Conservation (phyloP, 2,113 vertebrate species). For the Brienomyrus longianalis region DNA sequence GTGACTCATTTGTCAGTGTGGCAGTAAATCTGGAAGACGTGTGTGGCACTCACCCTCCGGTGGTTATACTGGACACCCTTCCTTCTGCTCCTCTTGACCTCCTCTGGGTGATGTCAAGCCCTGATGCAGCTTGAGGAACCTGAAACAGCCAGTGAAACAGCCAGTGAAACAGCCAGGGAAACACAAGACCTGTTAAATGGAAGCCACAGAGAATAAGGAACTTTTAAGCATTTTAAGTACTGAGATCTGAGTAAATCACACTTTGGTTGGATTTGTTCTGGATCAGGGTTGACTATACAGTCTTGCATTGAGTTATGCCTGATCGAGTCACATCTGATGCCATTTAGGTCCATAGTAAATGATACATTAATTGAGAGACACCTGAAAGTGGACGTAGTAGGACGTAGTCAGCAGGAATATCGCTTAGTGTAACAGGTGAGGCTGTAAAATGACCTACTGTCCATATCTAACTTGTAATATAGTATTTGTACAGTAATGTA, state of each 20-base stretch:
- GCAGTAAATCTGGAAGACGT: neutral
- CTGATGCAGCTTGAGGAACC: neutral
- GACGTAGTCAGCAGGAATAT: no score
- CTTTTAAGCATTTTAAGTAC: neutral
- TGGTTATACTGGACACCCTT: no score
- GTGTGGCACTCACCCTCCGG: neutral
- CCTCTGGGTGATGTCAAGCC: neutral
- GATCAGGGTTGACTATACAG: neutral
- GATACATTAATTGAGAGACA: neutral
- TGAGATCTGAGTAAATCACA: neutral
- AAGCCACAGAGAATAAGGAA: neutral
- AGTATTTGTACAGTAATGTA: neutral
- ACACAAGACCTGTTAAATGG: neutral
- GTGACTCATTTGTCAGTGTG: neutral
- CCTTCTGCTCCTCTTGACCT: neutral
- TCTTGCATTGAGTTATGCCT: neutral
- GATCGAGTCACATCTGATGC: neutral
- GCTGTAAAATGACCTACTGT: no score
- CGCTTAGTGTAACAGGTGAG: no score
- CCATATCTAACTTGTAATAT: neutral
- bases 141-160: no score
- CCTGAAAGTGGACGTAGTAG: no score
- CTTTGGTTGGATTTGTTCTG: neutral
- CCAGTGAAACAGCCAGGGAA: no score
- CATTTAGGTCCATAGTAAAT: neutral